Evolutionary conservation across 2,113 vertebrate species (phyloP).

Genomic region (Pseudolaguvia tuberculata): DNA sequence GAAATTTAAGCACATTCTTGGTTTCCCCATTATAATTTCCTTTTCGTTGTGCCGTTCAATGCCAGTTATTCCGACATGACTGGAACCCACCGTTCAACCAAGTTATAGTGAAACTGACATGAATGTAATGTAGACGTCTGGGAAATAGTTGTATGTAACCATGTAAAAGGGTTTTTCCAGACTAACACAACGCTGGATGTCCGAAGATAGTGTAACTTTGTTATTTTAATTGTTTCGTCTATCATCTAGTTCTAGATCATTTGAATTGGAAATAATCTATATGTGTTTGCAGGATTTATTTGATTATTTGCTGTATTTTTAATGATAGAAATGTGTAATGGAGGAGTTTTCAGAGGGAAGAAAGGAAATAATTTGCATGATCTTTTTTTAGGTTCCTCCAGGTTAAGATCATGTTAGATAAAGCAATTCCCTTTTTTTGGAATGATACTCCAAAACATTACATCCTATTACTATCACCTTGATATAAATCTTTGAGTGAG

Average conservation of each 20-base stretch:
- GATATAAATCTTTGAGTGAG: neutral
- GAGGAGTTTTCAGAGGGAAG: neutral
- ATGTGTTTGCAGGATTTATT: neutral
- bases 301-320: neutral
- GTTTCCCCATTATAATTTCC: too few relatives aligned
- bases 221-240: neutral
- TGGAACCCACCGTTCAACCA: too few relatives aligned
- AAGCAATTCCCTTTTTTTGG: constrained; percentile 3
- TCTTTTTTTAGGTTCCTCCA: neutral
- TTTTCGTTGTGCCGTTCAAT: too few relatives aligned
- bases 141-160: neutral
- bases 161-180: neutral
- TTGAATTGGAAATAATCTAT: neutral
- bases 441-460: neutral
- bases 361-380: neutral
- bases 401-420: constrained; percentile 11
- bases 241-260: neutral
- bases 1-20: too few relatives aligned
- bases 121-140: neutral
- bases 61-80: too few relatives aligned
- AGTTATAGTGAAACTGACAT: neutral
- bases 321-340: neutral
- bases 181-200: constrained; percentile 12
- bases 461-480: neutral
- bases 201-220: neutral